Evolutionary conservation across 2,888 invertebrate genomes (phyloP).

Genomic region (Rhogogaster chlorosoma): DNA sequence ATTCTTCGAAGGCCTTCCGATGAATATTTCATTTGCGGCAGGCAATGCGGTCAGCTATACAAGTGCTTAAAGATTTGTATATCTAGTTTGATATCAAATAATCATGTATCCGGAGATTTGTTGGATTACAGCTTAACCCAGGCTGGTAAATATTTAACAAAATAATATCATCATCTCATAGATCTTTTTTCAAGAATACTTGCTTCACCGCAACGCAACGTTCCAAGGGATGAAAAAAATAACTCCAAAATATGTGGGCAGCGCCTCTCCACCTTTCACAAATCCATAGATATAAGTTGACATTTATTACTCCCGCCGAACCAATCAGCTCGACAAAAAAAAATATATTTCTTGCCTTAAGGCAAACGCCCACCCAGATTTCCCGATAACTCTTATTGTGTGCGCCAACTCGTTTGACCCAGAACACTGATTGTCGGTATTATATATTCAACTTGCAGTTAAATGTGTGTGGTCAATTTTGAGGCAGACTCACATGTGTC

Average conservation of each 20-base stretch:
- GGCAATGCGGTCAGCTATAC: neutral
- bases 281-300: neutral
- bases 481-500: neutral
- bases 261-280: neutral
- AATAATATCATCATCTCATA: no score
- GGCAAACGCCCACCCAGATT: constrained; percentile 34
- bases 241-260: neutral
- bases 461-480: neutral
- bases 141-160: neutral
- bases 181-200: neutral
- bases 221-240: constrained; percentile 30
- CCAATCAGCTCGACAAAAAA: constrained; percentile 22
- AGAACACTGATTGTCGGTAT: constrained; percentile 28
- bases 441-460: neutral
- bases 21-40: neutral
- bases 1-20: neutral
- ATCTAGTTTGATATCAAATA: neutral
- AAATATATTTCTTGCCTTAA: constrained; percentile 24
- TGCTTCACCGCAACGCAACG: neutral
- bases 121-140: neutral
- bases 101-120: neutral
- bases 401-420: constrained; percentile 9
- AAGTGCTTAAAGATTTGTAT: neutral
- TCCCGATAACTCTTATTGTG: constrained; percentile 39
- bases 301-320: constrained; percentile 15